Evolutionary conservation across 2,113 vertebrate species (phyloP).

Genomic region (Pitta sordida): DNA sequence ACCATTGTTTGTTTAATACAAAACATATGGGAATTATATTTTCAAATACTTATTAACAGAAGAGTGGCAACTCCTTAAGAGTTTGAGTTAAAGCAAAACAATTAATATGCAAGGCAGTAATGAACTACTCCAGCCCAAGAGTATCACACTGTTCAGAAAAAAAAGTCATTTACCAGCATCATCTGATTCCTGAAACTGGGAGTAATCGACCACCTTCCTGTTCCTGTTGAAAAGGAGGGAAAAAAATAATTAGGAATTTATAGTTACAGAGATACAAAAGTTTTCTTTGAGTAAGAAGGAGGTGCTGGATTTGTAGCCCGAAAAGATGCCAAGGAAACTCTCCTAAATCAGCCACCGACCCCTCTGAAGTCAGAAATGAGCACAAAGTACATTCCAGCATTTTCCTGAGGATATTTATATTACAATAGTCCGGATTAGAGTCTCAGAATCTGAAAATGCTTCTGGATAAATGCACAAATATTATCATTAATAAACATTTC

Average conservation of each 20-base stretch:
- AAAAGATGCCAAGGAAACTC: not conserved
- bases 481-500: not conserved
- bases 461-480: not conserved
- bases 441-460: not conserved
- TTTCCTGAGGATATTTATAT: not conserved
- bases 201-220: constrained; percentile 98
- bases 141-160: not conserved
- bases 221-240: constrained; percentile 77
- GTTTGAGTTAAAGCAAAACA: not conserved
- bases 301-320: not conserved
- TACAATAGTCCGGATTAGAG: not conserved
- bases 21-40: constrained; percentile 7
- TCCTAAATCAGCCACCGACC: not conserved
- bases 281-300: not conserved
- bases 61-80: not conserved
- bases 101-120: not conserved
- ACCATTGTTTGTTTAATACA: constrained; percentile 44
- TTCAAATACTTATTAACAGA: constrained; percentile 32
- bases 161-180: constrained; percentile 77
- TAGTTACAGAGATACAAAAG: not conserved
- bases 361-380: not conserved
- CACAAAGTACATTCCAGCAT: rapidly evolving
- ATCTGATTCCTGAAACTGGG: constrained; percentile 98
- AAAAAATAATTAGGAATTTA: constrained; percentile 1
- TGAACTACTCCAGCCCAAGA: not conserved